Evolutionary conservation across 2,888 invertebrate species (phyloP).

Genomic region (Trissolcus japonicus): DNA sequence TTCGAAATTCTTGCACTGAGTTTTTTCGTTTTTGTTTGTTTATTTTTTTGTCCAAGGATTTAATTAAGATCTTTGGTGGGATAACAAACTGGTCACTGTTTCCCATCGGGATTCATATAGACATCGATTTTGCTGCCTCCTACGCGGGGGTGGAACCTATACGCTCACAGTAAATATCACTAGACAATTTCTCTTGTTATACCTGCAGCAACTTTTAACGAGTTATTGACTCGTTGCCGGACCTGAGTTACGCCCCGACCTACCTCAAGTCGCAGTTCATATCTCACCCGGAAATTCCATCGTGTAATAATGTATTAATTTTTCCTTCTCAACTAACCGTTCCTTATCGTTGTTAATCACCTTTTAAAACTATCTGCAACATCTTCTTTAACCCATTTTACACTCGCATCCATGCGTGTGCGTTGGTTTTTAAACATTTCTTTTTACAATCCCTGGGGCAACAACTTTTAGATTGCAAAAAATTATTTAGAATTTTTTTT

Average conservation of each 20-base stretch:
- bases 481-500: too few relatives aligned
- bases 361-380: too few relatives aligned
- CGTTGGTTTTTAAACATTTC: too few relatives aligned
- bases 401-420: too few relatives aligned
- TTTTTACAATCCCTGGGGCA: too few relatives aligned
- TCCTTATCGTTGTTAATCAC: slow-evolving; percentile 15
- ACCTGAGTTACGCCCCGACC: slow-evolving; percentile 73
- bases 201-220: slow-evolving; percentile 66
- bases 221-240: slow-evolving; percentile 72
- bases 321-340: not conserved
- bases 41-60: too few relatives aligned
- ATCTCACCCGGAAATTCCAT: slow-evolving; percentile 63
- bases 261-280: slow-evolving; percentile 69
- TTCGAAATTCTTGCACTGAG: too few relatives aligned
- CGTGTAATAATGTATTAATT: slow-evolving; percentile 25
- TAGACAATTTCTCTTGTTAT: slow-evolving; percentile 67
- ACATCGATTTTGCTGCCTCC: slow-evolving; percentile 58
- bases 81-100: too few relatives aligned
- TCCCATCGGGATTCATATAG: slow-evolving; percentile 62
- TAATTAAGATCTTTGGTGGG: too few relatives aligned
- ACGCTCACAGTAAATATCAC: slow-evolving; percentile 65
- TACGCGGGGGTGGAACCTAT: slow-evolving; percentile 63
- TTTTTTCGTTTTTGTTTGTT: too few relatives aligned
- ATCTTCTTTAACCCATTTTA: too few relatives aligned
- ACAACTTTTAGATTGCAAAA: too few relatives aligned